phyloP scores from a whole-genome alignment of 2,888 invertebrate species.

The Lumbricus terrestris region DNA sequence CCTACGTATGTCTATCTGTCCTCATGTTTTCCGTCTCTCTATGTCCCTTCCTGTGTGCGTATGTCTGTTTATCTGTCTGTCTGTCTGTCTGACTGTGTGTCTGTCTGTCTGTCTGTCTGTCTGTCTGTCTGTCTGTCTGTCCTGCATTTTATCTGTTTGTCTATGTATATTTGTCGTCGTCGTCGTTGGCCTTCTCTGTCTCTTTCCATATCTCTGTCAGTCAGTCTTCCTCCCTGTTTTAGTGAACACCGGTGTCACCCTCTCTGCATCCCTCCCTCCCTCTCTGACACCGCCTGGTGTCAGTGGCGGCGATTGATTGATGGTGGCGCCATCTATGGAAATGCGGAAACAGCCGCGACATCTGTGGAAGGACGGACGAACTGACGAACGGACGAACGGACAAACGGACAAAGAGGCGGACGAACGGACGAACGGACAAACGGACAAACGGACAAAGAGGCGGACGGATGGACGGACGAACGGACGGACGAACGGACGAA shows the following conservation, averaged over 20 bases:
- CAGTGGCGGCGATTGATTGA: neutral
- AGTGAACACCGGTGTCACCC: too few species aligned
- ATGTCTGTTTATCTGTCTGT: neutral
- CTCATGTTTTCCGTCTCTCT: neutral
- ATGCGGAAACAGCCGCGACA: neutral
- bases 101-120: neutral
- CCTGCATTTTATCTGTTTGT: too few species aligned
- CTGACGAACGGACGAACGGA: too few species aligned
- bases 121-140: neutral
- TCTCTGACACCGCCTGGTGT: neutral
- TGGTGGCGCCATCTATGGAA: neutral
- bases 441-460: too few species aligned
- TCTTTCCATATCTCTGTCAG: neutral
- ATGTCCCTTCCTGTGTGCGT: neutral
- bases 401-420: too few species aligned
- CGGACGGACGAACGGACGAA: too few species aligned
- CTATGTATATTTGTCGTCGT: too few species aligned
- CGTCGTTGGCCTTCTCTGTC: too few species aligned
- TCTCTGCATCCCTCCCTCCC: neutral
- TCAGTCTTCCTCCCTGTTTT: too few species aligned
- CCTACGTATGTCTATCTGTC: neutral
- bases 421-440: too few species aligned
- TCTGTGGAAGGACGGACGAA: neutral
- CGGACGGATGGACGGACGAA: too few species aligned
- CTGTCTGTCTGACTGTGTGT: neutral